These are phyloP conservation scores for cattle (Bos taurus) DNA, from an alignment of 2,113 vertebrate genomes.

Conservation along the genomic window DNA sequence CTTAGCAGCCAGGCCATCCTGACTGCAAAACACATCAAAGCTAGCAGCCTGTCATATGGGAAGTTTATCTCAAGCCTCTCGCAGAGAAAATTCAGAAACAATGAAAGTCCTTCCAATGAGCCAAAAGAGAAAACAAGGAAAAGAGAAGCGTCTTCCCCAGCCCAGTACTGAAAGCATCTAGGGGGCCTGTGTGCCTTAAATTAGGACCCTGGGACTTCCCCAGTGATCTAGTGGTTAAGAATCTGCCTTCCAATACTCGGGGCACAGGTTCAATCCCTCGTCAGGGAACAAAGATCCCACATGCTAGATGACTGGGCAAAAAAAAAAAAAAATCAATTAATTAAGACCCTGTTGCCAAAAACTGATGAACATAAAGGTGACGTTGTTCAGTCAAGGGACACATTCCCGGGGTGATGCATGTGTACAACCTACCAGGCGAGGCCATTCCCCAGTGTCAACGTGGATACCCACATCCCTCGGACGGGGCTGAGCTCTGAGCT, in stretches of 20 bases:
- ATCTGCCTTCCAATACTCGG: background rate
- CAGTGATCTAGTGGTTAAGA: background rate
- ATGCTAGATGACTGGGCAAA: background rate
- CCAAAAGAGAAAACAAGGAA: background rate
- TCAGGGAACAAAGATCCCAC: background rate
- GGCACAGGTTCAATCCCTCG: background rate
- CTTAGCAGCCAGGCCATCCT: background rate
- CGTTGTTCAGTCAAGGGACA: background rate
- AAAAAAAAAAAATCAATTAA: background rate
- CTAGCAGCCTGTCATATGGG: background rate
- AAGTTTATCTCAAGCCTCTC: background rate
- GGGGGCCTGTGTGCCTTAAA: background rate
- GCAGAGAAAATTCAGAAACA: background rate
- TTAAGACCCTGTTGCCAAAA: background rate
- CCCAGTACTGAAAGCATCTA: background rate
- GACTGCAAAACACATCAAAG: background rate
- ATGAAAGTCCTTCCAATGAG: background rate
- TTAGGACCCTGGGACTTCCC: background rate
- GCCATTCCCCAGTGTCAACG: accelerated
- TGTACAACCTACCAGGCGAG: background rate
- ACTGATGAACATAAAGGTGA: background rate
- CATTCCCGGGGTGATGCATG: background rate
- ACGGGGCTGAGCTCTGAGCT: background rate
- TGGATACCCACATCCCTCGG: accelerated
- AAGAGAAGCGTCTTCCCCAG: background rate